A percentile compares a stretch with the other conserved stretches of the same genome.
phyloP scores from a whole-genome alignment of 2,888 invertebrate species.

The Leptinotarsa juncta region DNA sequence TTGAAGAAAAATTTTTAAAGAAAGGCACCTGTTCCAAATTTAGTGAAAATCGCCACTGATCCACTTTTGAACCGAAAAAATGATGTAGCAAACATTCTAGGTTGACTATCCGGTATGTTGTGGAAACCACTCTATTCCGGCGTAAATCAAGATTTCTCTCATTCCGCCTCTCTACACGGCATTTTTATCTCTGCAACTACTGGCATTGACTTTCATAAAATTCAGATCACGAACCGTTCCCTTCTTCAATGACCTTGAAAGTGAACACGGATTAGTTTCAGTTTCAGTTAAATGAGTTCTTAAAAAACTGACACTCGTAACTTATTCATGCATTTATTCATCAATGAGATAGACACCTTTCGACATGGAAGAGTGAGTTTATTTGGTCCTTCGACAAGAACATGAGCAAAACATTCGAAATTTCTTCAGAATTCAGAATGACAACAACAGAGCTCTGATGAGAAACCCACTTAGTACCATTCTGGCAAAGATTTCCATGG shows the following conservation, averaged over 20 bases:
- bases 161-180: conserved; percentile 1
- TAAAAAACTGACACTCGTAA: conserved; percentile 3
- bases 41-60: not conserved
- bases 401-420: not conserved
- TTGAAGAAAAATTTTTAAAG: too few species aligned
- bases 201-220: conserved; percentile 33
- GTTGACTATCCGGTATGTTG: not conserved
- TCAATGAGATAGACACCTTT: not conserved
- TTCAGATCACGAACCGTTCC: conserved; percentile 25
- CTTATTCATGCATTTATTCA: not conserved
- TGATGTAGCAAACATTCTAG: not conserved
- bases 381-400: not conserved
- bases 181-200: conserved; percentile 11
- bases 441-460: too few species aligned
- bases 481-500: too few species aligned
- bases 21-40: not conserved
- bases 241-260: conserved; percentile 27
- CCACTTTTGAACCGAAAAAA: not conserved
- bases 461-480: too few species aligned
- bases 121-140: not conserved
- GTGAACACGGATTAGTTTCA: conserved; percentile 27
- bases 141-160: conserved; percentile 18
- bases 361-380: not conserved
- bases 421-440: too few species aligned
- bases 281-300: conserved; percentile 12